Percentiles rank a stretch among this genome's conserved stretches.
Conservation (phyloP, 2,113 vertebrate genomes). For the Limanda limanda region DNA sequence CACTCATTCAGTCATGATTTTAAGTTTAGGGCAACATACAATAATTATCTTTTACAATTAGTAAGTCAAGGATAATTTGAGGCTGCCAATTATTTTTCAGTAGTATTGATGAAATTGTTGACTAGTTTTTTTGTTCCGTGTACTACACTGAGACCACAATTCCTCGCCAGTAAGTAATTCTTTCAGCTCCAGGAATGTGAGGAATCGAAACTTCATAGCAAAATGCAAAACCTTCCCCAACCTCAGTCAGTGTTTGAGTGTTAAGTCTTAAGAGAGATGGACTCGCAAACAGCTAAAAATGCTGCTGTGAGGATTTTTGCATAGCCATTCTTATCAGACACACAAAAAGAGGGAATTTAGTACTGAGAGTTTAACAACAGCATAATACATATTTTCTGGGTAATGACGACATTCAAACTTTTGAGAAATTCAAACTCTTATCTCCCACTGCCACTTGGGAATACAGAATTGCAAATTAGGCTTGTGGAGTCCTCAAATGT, state of each 20-base stretch:
- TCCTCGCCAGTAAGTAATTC: neutral
- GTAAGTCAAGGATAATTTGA: neutral
- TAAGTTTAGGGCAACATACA: too few relatives aligned
- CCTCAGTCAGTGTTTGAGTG: conserved; percentile 6
- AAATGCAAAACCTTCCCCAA: conserved; percentile 12
- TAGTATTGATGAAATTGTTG: too few relatives aligned
- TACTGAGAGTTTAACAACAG: conserved; percentile 28
- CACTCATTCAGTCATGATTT: neutral
- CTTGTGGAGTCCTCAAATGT: conserved; percentile 40
- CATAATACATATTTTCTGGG: conserved; percentile 52
- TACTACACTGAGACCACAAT: neutral
- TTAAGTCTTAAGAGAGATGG: conserved; percentile 16
- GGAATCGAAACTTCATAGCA: conserved; percentile 4
- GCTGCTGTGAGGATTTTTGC: conserved; percentile 39
- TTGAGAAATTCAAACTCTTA: conserved; percentile 58
- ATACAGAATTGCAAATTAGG: conserved; percentile 50
- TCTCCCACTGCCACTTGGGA: conserved; percentile 60
- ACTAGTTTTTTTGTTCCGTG: neutral
- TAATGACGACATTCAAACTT: conserved; percentile 57
- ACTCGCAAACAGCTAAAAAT: conserved; percentile 35
- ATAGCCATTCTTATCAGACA: conserved; percentile 49
- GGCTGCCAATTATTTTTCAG: neutral
- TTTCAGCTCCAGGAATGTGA: conserved; percentile 25
- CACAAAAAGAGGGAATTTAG: conserved; percentile 44
- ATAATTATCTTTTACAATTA: neutral